Percentiles rank a stretch among this genome's conserved stretches.
phyloP scores from a whole-genome alignment of 2,113 vertebrate species.

The Brachirus orientalis region DNA sequence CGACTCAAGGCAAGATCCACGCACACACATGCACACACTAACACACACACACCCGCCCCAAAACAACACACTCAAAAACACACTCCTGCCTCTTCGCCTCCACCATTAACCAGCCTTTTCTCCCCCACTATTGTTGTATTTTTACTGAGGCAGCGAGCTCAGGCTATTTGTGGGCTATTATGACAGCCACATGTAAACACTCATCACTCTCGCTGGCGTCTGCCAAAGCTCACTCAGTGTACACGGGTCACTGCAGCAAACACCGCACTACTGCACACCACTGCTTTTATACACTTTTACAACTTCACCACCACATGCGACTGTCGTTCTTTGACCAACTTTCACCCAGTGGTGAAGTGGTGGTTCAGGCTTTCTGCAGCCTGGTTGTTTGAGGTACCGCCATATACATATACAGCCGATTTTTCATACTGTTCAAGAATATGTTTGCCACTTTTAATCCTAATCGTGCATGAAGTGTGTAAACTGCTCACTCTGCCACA shows the following conservation, averaged over 20 bases:
- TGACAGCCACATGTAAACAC: slow-evolving; percentile 79
- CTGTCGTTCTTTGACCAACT: too few relatives aligned
- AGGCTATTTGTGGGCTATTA: slow-evolving; percentile 74
- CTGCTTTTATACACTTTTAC: neutral
- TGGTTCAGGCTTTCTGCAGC: too few relatives aligned
- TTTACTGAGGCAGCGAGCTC: slow-evolving; percentile 46
- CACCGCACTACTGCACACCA: slow-evolving; percentile 4
- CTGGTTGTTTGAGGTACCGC: too few relatives aligned
- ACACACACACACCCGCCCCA: neutral
- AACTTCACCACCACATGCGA: too few relatives aligned
- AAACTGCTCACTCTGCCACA: too few relatives aligned
- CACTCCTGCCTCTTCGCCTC: slow-evolving; percentile 37
- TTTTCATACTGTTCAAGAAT: too few relatives aligned
- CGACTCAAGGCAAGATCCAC: slow-evolving; percentile 54
- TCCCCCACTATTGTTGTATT: slow-evolving; percentile 73
- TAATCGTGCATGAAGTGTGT: too few relatives aligned
- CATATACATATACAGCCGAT: too few relatives aligned
- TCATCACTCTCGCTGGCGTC: slow-evolving; percentile 53
- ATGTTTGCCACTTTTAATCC: too few relatives aligned
- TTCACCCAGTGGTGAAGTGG: too few relatives aligned
- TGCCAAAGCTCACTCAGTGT: slow-evolving; percentile 56
- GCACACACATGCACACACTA: neutral
- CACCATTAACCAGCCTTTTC: slow-evolving; percentile 38
- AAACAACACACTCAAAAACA: slow-evolving; percentile 14
- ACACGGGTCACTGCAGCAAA: slow-evolving; percentile 41